Conservation (phyloP, 2,797 vertebrate species). For the Pampus argenteus region DNA sequence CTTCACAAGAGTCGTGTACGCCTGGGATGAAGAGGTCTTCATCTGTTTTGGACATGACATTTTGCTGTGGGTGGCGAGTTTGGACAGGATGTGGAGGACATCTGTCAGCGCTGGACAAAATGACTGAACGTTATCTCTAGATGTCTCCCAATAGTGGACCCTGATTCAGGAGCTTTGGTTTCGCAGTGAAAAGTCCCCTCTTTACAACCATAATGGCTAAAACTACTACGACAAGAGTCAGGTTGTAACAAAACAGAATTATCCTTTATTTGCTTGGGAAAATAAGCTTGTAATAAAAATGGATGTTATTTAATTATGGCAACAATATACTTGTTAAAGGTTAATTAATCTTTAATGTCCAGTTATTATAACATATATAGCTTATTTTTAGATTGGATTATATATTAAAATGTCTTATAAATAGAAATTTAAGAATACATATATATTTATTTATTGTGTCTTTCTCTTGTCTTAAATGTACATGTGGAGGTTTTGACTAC, state of each 20-base stretch:
- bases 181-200: background rate
- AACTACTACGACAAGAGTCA: background rate
- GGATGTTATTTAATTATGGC: no score
- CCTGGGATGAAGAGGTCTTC: constrained; percentile 31
- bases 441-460: no score
- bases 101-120: background rate
- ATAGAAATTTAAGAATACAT: no score
- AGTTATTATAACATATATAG: background rate
- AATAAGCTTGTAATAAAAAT: background rate
- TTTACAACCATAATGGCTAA: background rate
- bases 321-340: background rate
- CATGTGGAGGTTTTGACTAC: no score
- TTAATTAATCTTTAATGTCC: background rate
- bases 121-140: no score
- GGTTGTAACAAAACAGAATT: background rate
- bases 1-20: constrained; percentile 2
- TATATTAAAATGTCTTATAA: no score
- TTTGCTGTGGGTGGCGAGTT: constrained; percentile 15
- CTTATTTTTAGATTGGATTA: no score
- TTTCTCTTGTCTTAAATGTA: no score
- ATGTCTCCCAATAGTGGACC: background rate
- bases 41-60: constrained; percentile 27
- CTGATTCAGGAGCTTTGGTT: constrained; percentile 1
- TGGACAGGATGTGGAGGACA: constrained; percentile 31
- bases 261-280: background rate